These are phyloP conservation scores for Malaclemys terrapin DNA, from an alignment of 2,113 vertebrate genomes.

Conservation along the genomic window DNA sequence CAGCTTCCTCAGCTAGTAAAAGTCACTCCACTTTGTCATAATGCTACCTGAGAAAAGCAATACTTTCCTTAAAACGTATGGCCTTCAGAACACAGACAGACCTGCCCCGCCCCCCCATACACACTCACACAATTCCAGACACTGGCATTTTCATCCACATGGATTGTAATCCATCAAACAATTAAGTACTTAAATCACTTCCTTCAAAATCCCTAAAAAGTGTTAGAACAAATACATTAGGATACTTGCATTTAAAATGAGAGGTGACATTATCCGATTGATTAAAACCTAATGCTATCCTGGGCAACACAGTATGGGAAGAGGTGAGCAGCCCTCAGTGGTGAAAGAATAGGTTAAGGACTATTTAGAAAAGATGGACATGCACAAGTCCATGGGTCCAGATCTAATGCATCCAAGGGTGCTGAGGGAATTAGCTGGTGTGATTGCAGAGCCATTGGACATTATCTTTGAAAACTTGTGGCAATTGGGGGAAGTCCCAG, in stretches of 20 bases:
- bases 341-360: no score
- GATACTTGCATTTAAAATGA: not conserved
- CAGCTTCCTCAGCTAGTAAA: not conserved
- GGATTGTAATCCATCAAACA: not conserved
- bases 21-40: not conserved
- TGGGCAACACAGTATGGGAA: no score
- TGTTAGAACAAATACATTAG: not conserved
- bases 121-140: not conserved
- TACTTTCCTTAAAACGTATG: not conserved
- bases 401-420: no score
- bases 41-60: not conserved
- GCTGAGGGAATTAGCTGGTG: no score
- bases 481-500: no score
- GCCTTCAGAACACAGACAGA: not conserved
- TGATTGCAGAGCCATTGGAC: no score
- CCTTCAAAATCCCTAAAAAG: not conserved
- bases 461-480: no score
- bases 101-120: not conserved
- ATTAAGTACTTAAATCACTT: not conserved
- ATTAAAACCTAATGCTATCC: not conserved
- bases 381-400: no score
- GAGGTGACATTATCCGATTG: not conserved
- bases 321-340: no score
- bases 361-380: no score
- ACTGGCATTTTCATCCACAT: fast-evolving